Conservation (phyloP, 1,140 invertebrate species). For the Hesperophylax magnus region DNA sequence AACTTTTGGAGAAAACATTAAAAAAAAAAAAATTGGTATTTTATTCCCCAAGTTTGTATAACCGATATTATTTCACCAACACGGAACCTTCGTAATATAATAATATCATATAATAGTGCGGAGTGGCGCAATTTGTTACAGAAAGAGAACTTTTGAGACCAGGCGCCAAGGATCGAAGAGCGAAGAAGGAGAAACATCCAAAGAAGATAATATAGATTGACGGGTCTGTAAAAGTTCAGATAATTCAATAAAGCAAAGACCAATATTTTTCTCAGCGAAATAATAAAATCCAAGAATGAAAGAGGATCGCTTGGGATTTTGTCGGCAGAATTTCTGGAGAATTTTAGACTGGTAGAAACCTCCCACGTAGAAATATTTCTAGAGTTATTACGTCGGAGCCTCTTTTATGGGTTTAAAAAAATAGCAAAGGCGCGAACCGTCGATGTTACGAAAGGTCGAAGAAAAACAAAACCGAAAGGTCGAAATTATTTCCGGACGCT, state of each 20-base stretch:
- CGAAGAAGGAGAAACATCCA: background rate
- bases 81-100: background rate
- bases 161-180: constrained; percentile 4
- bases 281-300: constrained; percentile 15
- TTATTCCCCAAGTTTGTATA: background rate
- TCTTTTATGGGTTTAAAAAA: no score
- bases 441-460: background rate
- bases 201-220: constrained; percentile 24
- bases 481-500: background rate
- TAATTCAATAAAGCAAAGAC: constrained; percentile 7
- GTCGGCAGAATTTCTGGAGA: background rate
- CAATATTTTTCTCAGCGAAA: constrained; percentile 14
- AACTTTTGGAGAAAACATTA: no score
- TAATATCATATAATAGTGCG: background rate
- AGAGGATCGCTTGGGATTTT: background rate
- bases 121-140: constrained; percentile 6
- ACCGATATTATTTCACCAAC: background rate
- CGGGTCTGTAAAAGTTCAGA: constrained; percentile 16
- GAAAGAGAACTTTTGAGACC: background rate
- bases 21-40: no score
- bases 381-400: no score
- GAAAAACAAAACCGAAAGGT: background rate
- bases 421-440: background rate
- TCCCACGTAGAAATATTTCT: no score
- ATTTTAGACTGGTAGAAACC: background rate